Evolutionary conservation across 1,140 invertebrate species (phyloP).

Genomic region (Ridgeia piscesae): DNA sequence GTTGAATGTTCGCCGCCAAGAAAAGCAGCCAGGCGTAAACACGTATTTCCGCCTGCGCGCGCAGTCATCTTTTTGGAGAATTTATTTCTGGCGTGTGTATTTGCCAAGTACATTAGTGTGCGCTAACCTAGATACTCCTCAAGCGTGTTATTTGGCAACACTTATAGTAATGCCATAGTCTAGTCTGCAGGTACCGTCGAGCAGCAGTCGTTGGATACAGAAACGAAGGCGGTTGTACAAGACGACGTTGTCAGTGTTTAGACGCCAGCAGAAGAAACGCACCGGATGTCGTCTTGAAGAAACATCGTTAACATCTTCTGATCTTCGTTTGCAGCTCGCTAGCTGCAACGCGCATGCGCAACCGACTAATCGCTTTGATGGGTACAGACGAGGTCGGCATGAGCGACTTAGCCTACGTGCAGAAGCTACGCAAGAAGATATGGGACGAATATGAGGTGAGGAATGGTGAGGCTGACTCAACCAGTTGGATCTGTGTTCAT

Average conservation of each 20-base stretch:
- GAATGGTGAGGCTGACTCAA: not conserved
- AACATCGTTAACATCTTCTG: not conserved
- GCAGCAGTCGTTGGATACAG: no score
- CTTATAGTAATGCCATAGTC: no score
- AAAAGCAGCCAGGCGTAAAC: not conserved
- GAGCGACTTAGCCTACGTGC: not conserved
- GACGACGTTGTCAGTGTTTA: not conserved
- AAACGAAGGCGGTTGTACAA: no score
- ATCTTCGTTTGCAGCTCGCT: not conserved
- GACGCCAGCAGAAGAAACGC: not conserved
- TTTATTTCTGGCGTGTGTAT: not conserved
- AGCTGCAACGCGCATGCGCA: not conserved
- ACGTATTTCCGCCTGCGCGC: not conserved
- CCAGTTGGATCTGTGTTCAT: no score
- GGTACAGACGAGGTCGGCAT: constrained; percentile 12
- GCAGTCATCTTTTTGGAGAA: not conserved
- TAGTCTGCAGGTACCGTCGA: no score
- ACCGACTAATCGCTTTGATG: not conserved
- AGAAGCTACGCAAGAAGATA: constrained; percentile 11
- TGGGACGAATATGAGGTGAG: constrained; percentile 12
- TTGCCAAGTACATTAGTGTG: no score
- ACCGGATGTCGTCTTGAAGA: not conserved
- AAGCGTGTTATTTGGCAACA: no score
- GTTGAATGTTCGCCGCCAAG: not conserved
- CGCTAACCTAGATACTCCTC: no score